These are phyloP conservation scores for Cosmorhoe ocellata DNA, from an alignment of 2,888 invertebrate genomes.

Conservation along the genomic window DNA sequence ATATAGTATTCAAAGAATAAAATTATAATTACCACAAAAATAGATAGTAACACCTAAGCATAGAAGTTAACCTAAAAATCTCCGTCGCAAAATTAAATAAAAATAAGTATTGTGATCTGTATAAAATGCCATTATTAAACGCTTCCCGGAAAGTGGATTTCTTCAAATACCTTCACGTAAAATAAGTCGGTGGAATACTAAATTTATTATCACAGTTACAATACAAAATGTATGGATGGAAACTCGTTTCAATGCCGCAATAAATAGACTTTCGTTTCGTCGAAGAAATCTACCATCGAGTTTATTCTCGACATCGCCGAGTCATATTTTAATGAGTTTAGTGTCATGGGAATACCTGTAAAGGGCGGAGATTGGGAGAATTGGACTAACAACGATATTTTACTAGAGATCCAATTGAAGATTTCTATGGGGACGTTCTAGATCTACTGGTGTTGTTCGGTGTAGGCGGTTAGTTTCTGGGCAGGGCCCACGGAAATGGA, in stretches of 20 bases:
- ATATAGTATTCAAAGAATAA: conserved; percentile 75
- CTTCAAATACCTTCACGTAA: conserved; percentile 69
- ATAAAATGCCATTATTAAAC: conserved; percentile 55
- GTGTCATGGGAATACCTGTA: conserved; percentile 49
- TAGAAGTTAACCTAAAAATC: conserved; percentile 57
- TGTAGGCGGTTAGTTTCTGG: conserved; percentile 65
- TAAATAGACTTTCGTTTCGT: conserved; percentile 59
- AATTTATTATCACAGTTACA: conserved; percentile 81
- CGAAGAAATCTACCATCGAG: conserved; percentile 79
- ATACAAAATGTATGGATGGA: conserved; percentile 74
- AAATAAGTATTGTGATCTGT: conserved; percentile 73
- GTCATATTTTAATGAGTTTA: conserved; percentile 27
- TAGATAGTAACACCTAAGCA: conserved; percentile 51
- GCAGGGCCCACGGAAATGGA: conserved; percentile 75
- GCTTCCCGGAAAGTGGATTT: conserved; percentile 69
- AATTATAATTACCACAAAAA: conserved; percentile 64
- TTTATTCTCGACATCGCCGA: conserved; percentile 42
- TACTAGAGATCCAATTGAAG: conserved; percentile 32
- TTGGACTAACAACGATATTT: conserved; percentile 12
- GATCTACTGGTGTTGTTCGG: conserved; percentile 50
- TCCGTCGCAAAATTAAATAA: conserved; percentile 69
- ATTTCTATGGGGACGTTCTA: conserved; percentile 2
- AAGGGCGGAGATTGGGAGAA: conserved; percentile 41
- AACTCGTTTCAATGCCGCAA: conserved; percentile 54
- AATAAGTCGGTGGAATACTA: conserved; percentile 79